Conservation (phyloP, 2,888 invertebrate genomes). For the Pristionchus arcanus region DNA sequence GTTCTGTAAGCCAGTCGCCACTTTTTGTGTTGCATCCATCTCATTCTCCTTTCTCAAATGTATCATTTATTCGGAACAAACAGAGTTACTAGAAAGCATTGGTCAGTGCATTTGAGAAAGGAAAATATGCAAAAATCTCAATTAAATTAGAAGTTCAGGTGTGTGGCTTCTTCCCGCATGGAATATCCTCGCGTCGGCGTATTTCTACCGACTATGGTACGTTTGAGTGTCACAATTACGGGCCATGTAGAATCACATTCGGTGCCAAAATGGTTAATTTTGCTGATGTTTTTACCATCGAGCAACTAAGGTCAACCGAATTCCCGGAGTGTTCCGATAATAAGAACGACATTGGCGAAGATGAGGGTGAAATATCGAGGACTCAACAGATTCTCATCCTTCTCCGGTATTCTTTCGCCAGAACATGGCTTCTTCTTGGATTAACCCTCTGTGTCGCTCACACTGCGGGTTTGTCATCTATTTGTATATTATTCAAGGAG, state of each 20-base stretch:
- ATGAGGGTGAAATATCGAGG: neutral
- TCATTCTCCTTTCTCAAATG: slow-evolving; percentile 17
- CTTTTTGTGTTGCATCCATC: neutral
- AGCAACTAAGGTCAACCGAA: neutral
- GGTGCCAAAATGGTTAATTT: too few relatives aligned
- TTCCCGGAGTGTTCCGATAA: neutral
- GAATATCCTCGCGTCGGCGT: neutral
- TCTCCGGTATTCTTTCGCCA: neutral
- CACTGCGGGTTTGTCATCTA: neutral
- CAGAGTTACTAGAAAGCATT: neutral
- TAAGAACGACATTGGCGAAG: neutral
- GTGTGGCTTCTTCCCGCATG: neutral
- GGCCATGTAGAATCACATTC: too few relatives aligned
- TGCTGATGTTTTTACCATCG: neutral
- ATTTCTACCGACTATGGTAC: neutral
- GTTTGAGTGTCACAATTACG: neutral
- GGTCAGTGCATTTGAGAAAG: neutral
- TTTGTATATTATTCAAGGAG: too few relatives aligned
- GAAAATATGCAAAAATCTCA: neutral
- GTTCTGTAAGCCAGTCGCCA: neutral
- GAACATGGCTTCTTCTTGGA: neutral
- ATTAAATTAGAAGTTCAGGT: neutral
- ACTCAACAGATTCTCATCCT: neutral
- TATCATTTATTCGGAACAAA: neutral
- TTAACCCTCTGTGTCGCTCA: neutral